phyloP scores from a whole-genome alignment of 1,140 invertebrate species.

The Halesus radiatus region DNA sequence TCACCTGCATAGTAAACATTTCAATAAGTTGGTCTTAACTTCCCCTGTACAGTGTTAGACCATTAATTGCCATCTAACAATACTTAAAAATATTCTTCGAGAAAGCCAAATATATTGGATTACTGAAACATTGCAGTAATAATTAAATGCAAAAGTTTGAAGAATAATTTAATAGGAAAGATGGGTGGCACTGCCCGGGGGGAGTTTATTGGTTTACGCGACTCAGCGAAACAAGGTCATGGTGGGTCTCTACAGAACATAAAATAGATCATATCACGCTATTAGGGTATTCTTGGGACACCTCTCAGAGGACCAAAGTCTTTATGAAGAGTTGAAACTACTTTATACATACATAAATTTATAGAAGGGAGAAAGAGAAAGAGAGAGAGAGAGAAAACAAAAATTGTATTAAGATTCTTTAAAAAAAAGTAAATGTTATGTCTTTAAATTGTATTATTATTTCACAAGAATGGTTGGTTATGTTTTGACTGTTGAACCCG shows the following conservation, averaged over 20 bases:
- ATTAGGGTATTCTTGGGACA: conserved; percentile 50
- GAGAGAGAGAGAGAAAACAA: background rate
- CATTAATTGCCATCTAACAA: too few species aligned
- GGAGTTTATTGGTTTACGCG: too few species aligned
- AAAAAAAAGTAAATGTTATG: conserved; percentile 45
- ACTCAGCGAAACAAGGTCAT: background rate
- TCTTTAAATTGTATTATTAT: conserved; percentile 43
- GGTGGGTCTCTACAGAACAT: conserved; percentile 21
- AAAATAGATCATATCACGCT: conserved; percentile 53
- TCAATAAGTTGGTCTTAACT: too few species aligned
- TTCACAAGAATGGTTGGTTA: conserved; percentile 46
- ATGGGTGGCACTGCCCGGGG: too few species aligned
- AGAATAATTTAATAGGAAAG: too few species aligned
- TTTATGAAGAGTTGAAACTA: conserved; percentile 44
- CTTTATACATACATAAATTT: conserved; percentile 26
- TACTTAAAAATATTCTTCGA: too few species aligned
- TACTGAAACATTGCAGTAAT: background rate
- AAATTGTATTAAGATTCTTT: conserved; percentile 52
- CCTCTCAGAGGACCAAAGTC: conserved; percentile 51
- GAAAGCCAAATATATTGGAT: background rate
- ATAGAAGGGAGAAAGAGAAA: conserved; percentile 45
- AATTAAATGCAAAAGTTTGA: too few species aligned
- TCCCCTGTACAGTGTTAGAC: too few species aligned
- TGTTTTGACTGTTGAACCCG: conserved; percentile 48
- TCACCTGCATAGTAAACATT: too few species aligned